Percentiles rank a stretch among this genome's conserved stretches.
Conservation (phyloP, 2,888 invertebrate genomes). For the Agyllia agylla region DNA sequence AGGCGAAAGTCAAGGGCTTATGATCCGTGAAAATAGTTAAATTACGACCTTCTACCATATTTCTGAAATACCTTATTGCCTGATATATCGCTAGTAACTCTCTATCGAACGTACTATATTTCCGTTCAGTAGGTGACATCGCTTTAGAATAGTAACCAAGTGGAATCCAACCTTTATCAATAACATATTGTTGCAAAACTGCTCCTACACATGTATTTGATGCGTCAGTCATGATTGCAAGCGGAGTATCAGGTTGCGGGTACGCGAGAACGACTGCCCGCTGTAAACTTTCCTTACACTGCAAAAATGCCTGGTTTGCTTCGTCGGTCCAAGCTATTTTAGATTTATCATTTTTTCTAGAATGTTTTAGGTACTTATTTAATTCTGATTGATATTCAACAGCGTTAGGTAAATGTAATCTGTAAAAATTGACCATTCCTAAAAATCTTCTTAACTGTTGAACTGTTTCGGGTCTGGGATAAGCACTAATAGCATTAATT, state of each 20-base stretch:
- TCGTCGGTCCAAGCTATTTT: neutral
- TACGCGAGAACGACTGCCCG: neutral
- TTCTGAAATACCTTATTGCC: neutral
- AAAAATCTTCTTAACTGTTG: neutral
- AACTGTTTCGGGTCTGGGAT: neutral
- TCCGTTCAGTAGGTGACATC: neutral
- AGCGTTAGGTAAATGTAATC: conserved; percentile 4
- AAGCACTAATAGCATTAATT: neutral
- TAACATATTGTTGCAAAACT: neutral
- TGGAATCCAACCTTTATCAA: neutral
- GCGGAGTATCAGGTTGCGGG: neutral
- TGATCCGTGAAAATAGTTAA: neutral
- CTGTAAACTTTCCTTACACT: neutral
- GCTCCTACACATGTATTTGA: neutral
- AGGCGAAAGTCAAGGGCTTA: neutral
- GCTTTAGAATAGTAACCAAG: neutral
- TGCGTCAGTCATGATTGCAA: neutral
- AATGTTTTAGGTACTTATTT: neutral
- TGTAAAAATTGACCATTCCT: conserved; percentile 15
- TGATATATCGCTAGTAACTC: neutral
- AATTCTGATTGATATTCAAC: neutral
- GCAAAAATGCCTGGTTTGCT: neutral
- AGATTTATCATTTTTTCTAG: conserved; percentile 9
- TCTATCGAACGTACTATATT: neutral
- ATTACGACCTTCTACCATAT: neutral